phyloP scores from a whole-genome alignment of 2,113 vertebrate genomes.

The Micromys minutus region DNA sequence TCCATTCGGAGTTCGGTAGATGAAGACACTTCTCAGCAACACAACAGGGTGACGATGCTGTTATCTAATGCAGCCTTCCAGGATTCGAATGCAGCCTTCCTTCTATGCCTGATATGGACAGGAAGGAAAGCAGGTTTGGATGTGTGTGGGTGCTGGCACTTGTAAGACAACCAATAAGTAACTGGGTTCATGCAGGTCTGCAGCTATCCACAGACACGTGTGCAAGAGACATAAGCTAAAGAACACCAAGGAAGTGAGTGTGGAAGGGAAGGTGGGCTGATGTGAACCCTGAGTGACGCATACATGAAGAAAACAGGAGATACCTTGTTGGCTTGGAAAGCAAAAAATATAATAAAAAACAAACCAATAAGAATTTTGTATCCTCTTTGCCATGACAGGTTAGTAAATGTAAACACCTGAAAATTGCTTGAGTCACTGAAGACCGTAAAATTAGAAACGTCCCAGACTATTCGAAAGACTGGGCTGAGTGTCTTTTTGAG shows the following conservation, averaged over 20 bases:
- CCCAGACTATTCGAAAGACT: neutral
- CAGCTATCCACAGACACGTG: too few species aligned
- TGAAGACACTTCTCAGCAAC: neutral
- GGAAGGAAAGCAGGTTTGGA: neutral
- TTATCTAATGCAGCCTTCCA: neutral
- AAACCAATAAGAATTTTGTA: neutral
- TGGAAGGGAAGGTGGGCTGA: neutral
- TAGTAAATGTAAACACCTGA: conserved; percentile 29
- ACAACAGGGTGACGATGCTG: neutral
- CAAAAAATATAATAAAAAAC: neutral
- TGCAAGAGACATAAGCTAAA: neutral
- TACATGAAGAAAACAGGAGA: neutral
- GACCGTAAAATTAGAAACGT: conserved; percentile 27
- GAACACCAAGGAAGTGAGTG: neutral
- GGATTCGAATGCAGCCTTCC: too few species aligned
- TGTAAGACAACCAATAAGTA: neutral
- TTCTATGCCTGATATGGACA: neutral
- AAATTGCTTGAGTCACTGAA: conserved; percentile 32
- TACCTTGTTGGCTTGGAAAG: neutral
- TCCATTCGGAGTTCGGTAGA: neutral
- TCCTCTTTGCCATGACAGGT: neutral
- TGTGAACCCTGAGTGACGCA: neutral
- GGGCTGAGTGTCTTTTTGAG: neutral
- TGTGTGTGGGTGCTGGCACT: neutral
- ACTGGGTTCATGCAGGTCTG: neutral